A percentile compares a stretch with the other conserved stretches of the same genome.
Conservation (phyloP, 1,140 invertebrate genomes). For the Drosophila jambulina region DNA sequence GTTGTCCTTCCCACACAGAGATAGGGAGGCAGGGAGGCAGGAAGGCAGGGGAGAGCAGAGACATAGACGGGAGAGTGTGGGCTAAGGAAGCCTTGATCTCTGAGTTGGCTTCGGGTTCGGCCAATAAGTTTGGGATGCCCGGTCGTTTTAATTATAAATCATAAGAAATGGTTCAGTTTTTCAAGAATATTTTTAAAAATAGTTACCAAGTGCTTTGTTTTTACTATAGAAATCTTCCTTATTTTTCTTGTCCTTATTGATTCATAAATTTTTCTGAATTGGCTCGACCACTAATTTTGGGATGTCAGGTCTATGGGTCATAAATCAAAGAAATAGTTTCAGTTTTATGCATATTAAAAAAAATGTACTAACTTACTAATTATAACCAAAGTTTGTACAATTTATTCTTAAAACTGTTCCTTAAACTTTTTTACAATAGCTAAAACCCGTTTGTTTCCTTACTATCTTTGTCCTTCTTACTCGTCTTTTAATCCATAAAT, state of each 20-base stretch:
- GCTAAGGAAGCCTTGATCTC: constrained; percentile 8
- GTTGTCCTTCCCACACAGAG: constrained; percentile 9
- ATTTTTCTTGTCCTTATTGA: not conserved
- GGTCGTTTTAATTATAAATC: not conserved
- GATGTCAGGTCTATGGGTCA: not conserved
- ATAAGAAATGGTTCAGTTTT: not conserved
- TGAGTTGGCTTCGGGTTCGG: not conserved
- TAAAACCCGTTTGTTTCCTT: not conserved
- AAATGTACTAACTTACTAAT: too few species aligned
- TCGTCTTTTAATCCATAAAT: too few species aligned
- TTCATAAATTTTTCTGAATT: not conserved
- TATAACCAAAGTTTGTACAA: too few species aligned
- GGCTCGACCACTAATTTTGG: not conserved
- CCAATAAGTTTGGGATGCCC: constrained; percentile 1
- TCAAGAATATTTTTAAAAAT: not conserved
- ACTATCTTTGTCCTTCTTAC: too few species aligned
- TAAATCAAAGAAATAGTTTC: too few species aligned
- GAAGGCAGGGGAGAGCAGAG: not conserved
- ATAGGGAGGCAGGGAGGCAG: not conserved
- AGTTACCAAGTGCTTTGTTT: not conserved
- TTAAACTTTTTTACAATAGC: not conserved
- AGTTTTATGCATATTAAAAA: too few species aligned
- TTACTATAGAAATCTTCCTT: too few species aligned
- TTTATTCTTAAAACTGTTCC: too few species aligned
- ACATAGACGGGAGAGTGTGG: not conserved